Percentiles rank a stretch among this genome's conserved stretches.
These are phyloP conservation scores for Lasius platythorax DNA, from an alignment of 2,888 invertebrate species.

Conservation along the genomic window DNA sequence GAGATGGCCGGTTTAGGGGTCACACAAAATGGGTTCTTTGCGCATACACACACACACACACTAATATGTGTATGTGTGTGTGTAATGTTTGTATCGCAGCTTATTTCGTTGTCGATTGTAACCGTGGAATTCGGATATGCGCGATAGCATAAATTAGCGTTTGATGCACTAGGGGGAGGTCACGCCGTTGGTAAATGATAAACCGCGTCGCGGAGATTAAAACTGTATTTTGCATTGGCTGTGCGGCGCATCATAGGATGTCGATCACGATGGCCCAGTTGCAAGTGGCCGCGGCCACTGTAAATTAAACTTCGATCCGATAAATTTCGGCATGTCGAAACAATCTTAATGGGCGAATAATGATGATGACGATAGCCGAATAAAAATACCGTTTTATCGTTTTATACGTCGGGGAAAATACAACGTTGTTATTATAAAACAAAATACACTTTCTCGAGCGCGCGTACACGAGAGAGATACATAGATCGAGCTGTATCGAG, in stretches of 20 bases:
- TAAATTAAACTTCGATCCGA: constrained; percentile 42
- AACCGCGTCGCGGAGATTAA: constrained; percentile 51
- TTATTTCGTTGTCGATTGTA: constrained; percentile 49
- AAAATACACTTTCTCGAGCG: neutral
- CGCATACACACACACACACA: neutral
- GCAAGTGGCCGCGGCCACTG: constrained; percentile 20
- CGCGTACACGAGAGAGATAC: neutral
- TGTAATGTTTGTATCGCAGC: constrained; percentile 26
- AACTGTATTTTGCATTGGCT: constrained; percentile 50
- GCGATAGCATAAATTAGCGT: constrained; percentile 54
- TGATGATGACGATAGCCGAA: constrained; percentile 21
- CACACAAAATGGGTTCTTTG: constrained; percentile 40
- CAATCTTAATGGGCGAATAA: constrained; percentile 46
- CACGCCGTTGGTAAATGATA: constrained; percentile 51
- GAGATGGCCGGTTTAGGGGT: neutral
- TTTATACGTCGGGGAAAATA: neutral
- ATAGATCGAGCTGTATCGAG: neutral
- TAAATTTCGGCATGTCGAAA: constrained; percentile 24
- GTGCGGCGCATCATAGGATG: constrained; percentile 44
- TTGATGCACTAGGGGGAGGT: constrained; percentile 41
- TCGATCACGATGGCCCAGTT: constrained; percentile 45
- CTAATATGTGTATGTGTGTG: neutral
- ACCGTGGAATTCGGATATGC: constrained; percentile 46
- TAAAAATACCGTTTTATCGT: constrained; percentile 38
- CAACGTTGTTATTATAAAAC: constrained; percentile 7